phyloP scores from a whole-genome alignment of 1,140 invertebrate genomes.

The Lepidurus couesii region DNA sequence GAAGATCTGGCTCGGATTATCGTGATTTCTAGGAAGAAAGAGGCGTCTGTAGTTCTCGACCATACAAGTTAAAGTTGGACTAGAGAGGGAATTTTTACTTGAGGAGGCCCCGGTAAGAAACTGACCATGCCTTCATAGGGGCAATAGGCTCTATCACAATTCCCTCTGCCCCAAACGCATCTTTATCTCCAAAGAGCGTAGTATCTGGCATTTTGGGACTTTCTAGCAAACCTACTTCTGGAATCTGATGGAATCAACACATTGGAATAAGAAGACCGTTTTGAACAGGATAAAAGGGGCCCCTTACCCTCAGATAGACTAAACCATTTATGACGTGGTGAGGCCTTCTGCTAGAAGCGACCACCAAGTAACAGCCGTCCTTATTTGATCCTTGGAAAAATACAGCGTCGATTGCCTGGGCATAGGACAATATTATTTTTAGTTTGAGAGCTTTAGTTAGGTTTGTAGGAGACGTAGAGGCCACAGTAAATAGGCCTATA shows the following conservation, averaged over 20 bases:
- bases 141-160: slow-evolving; percentile 53
- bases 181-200: slow-evolving; percentile 49
- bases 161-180: slow-evolving; percentile 56
- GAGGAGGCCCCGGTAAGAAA: slow-evolving; percentile 58
- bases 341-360: slow-evolving; percentile 50
- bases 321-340: slow-evolving; percentile 54
- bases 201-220: slow-evolving; percentile 61
- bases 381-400: slow-evolving; percentile 53
- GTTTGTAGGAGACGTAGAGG: too few species aligned
- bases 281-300: not conserved
- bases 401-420: slow-evolving; percentile 56
- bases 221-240: slow-evolving; percentile 57
- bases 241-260: slow-evolving; percentile 45
- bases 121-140: slow-evolving; percentile 61
- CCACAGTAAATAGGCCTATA: too few species aligned
- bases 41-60: not conserved
- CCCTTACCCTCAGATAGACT: slow-evolving; percentile 38
- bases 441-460: not conserved
- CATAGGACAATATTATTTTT: slow-evolving; percentile 32
- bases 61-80: not conserved
- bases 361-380: slow-evolving; percentile 50
- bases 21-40: slow-evolving; percentile 27
- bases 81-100: slow-evolving; percentile 46
- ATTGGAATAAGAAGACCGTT: not conserved
- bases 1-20: slow-evolving; percentile 33